phyloP scores from a whole-genome alignment of 2,888 invertebrate genomes.

The Nemoura dubitans region DNA sequence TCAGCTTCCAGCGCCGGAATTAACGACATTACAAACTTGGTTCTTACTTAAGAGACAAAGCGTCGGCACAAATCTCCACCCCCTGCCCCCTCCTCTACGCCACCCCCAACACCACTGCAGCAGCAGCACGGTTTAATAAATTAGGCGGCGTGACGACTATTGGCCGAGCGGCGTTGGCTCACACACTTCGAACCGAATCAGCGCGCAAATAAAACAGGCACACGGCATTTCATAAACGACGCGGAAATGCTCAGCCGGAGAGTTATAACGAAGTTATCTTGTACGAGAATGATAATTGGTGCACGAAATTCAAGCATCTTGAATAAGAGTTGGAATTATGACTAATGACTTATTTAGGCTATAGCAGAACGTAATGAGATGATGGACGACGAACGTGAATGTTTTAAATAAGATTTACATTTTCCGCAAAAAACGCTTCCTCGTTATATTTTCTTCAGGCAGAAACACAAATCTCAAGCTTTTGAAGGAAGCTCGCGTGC shows the following conservation, averaged over 20 bases:
- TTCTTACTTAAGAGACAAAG: slow-evolving; percentile 41
- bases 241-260: background rate
- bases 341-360: background rate
- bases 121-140: slow-evolving; percentile 29
- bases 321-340: background rate
- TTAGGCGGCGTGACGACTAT: slow-evolving; percentile 29
- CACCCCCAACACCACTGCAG: background rate
- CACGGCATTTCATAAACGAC: background rate
- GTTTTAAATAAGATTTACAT: background rate
- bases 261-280: background rate
- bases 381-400: background rate
- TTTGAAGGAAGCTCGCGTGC: too few relatives aligned
- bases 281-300: background rate
- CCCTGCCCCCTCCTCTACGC: background rate
- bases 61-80: background rate
- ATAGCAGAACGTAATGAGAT: background rate
- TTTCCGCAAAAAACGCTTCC: background rate
- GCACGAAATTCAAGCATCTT: background rate
- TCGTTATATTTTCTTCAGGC: background rate
- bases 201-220: background rate
- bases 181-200: background rate
- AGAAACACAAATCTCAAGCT: too few relatives aligned
- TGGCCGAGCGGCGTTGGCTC: slow-evolving; percentile 9
- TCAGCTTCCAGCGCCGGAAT: slow-evolving; percentile 32
- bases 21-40: slow-evolving; percentile 43